Conservation (phyloP, 2,113 vertebrate genomes). For the Odontesthes bonariensis region DNA sequence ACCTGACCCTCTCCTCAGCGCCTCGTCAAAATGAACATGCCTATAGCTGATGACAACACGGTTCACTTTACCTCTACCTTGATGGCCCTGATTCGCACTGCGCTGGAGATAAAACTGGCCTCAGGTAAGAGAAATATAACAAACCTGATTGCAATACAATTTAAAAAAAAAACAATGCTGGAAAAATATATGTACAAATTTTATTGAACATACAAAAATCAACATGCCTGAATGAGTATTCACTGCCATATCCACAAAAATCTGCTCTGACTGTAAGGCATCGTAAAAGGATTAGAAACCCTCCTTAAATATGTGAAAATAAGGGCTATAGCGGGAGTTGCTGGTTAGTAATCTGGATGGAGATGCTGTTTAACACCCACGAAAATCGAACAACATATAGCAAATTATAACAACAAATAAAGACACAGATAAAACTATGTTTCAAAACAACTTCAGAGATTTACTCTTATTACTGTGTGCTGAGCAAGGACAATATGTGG, state of each 20-base stretch:
- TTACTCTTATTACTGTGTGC: not conserved
- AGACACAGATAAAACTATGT: no score
- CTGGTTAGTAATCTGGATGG: no score
- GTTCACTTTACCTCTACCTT: slow-evolving; percentile 98
- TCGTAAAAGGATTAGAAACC: no score
- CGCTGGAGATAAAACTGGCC: slow-evolving; percentile 96
- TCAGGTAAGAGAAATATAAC: slow-evolving; percentile 83
- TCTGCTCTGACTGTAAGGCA: no score
- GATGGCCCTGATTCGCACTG: slow-evolving; percentile 97
- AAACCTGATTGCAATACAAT: slow-evolving; percentile 56
- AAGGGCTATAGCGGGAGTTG: no score
- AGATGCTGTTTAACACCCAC: no score
- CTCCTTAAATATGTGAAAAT: no score
- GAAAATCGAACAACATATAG: no score
- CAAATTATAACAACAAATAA: no score
- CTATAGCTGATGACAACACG: slow-evolving; percentile 90
- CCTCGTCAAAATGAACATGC: slow-evolving; percentile 97
- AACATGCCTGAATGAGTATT: not conserved
- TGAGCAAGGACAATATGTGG: not conserved
- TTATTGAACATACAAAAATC: not conserved
- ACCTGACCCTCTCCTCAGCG: slow-evolving; percentile 80
- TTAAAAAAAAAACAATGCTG: no score
- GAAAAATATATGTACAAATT: no score
- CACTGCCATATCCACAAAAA: not conserved
- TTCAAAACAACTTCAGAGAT: not conserved